phyloP scores from a whole-genome alignment of 2,797 vertebrate species.

The Enoplosus armatus region DNA sequence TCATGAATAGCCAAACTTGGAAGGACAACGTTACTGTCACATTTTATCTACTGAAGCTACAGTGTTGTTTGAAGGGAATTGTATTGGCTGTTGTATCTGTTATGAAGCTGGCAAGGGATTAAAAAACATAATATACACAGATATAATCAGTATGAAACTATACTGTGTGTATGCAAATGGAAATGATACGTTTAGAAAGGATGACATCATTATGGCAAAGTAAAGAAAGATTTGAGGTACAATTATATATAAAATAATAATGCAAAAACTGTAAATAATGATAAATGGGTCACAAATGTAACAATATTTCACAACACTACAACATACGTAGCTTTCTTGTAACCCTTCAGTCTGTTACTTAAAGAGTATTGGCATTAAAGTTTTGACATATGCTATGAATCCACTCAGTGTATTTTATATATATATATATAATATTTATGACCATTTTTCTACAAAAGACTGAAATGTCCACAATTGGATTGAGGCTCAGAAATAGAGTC shows the following conservation, averaged over 20 bases:
- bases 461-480: too few species aligned
- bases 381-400: not conserved
- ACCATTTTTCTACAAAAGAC: too few species aligned
- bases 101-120: conserved; percentile 4
- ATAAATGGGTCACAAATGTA: not conserved
- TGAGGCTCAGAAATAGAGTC: too few species aligned
- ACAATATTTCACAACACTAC: not conserved
- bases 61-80: not conserved
- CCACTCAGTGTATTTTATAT: too few species aligned
- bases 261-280: not conserved
- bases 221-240: not conserved
- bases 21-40: conserved; percentile 4
- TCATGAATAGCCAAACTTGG: not conserved
- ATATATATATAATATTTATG: too few species aligned
- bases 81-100: not conserved
- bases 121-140: not conserved
- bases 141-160: conserved; percentile 4
- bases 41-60: conserved; percentile 4
- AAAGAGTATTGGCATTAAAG: not conserved
- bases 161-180: not conserved
- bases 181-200: not conserved
- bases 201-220: not conserved
- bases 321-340: not conserved
- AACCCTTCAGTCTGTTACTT: not conserved
- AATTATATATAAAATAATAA: not conserved